Percentiles rank a stretch among this genome's conserved stretches.
phyloP scores from a whole-genome alignment of 2,888 invertebrate species.

The Caenorhabditis plicata region DNA sequence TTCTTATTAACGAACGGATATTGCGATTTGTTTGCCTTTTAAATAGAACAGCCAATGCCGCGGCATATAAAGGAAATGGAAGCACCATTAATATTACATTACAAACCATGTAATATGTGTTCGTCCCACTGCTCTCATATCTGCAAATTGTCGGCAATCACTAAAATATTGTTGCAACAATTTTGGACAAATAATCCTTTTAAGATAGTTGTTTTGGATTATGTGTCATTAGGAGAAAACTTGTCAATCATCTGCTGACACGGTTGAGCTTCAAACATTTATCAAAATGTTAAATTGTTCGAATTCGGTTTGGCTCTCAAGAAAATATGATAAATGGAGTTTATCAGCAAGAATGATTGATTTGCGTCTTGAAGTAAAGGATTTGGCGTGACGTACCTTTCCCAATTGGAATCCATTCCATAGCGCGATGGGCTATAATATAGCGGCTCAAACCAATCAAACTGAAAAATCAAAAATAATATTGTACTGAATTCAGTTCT shows the following conservation, averaged over 20 bases:
- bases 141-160: not conserved
- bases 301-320: too few relatives aligned
- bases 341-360: not conserved
- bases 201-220: too few relatives aligned
- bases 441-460: constrained; percentile 51
- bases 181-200: too few relatives aligned
- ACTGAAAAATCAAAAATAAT: constrained; percentile 20
- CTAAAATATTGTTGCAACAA: too few relatives aligned
- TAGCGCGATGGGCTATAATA: constrained; percentile 48
- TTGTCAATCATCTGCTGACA: too few relatives aligned
- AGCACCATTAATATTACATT: constrained; percentile 52
- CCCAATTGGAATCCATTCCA: constrained; percentile 52
- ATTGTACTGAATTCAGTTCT: not conserved
- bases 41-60: constrained; percentile 39
- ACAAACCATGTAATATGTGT: constrained; percentile 50
- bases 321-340: too few relatives aligned
- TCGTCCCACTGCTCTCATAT: constrained; percentile 40
- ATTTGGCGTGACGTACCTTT: not conserved
- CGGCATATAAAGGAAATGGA: constrained; percentile 52
- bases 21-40: constrained; percentile 36
- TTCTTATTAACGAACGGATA: constrained; percentile 14
- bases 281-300: too few relatives aligned
- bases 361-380: not conserved
- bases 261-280: too few relatives aligned
- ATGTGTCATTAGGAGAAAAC: too few relatives aligned